Conservation (phyloP, 2,797 vertebrate genomes). For the Gallinago nigripennis region DNA sequence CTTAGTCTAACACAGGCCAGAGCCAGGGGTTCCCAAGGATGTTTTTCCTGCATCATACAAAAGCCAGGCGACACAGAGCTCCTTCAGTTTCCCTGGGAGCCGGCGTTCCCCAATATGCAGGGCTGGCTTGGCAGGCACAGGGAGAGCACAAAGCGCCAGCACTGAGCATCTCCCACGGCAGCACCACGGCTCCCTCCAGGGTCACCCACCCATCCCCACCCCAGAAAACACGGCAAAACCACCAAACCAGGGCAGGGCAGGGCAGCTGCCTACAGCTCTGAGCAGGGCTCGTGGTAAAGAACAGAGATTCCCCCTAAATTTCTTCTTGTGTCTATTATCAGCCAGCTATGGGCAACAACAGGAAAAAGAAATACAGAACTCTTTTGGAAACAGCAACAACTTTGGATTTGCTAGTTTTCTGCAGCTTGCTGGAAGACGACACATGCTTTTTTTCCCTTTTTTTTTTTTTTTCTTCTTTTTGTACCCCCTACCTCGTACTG, state of each 20-base stretch:
- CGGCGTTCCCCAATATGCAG: fast-evolving
- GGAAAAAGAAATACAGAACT: background rate
- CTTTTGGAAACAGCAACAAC: background rate
- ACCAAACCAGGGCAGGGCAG: background rate
- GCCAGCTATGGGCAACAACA: background rate
- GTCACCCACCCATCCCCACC: fast-evolving
- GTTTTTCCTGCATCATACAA: background rate
- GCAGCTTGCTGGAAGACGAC: background rate
- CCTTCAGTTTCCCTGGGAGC: background rate
- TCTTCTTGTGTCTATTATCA: background rate
- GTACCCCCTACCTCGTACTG: constrained; percentile 84
- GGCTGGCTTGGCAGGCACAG: fast-evolving
- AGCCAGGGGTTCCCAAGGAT: background rate
- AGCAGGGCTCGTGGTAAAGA: fast-evolving
- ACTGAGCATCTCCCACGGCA: fast-evolving
- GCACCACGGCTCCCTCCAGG: fast-evolving
- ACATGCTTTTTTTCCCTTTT: fast-evolving
- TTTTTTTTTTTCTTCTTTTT: background rate
- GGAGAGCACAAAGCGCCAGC: background rate
- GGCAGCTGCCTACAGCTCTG: background rate
- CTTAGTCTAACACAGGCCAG: background rate
- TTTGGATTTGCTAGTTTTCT: background rate
- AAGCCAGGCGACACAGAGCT: background rate
- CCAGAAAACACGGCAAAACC: background rate
- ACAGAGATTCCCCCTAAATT: background rate